phyloP scores from a whole-genome alignment of 2,113 vertebrate genomes.

The Urocitellus parryii region DNA sequence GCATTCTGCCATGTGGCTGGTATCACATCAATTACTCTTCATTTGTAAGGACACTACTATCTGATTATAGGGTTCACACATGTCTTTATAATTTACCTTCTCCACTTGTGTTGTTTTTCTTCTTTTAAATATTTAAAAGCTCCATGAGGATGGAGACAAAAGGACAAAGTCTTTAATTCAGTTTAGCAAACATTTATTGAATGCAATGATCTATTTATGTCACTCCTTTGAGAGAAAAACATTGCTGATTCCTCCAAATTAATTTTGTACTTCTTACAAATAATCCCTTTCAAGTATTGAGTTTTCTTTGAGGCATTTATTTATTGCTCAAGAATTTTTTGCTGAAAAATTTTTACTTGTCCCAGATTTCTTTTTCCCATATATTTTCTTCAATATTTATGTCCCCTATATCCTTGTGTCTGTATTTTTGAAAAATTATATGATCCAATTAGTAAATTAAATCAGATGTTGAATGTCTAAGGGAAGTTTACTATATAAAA shows the following conservation, averaged over 20 bases:
- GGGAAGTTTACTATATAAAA: slow-evolving; percentile 57
- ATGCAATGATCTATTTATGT: slow-evolving; percentile 8
- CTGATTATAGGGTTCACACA: neutral
- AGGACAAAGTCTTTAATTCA: slow-evolving; percentile 42
- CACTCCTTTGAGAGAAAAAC: neutral
- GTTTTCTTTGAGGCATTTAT: slow-evolving; percentile 40
- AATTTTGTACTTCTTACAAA: slow-evolving; percentile 49
- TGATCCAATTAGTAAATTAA: slow-evolving; percentile 69
- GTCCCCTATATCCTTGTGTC: slow-evolving; percentile 24
- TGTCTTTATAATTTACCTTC: slow-evolving; percentile 8
- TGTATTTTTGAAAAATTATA: slow-evolving; percentile 28
- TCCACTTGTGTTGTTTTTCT: neutral
- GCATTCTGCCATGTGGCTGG: neutral
- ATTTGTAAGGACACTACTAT: slow-evolving; percentile 16
- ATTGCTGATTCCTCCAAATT: neutral
- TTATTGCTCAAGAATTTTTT: slow-evolving; percentile 34
- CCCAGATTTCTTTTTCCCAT: slow-evolving; percentile 23
- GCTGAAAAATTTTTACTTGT: slow-evolving; percentile 49
- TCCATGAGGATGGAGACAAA: slow-evolving; percentile 26
- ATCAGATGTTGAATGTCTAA: slow-evolving; percentile 40
- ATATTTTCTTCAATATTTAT: slow-evolving; percentile 27
- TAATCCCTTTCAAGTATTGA: slow-evolving; percentile 46
- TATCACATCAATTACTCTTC: neutral
- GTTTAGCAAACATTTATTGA: slow-evolving; percentile 48
- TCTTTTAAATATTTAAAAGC: slow-evolving; percentile 25